Evolutionary conservation across 2,888 invertebrate species (phyloP).

Genomic region (Psylliodes chrysocephalus): DNA sequence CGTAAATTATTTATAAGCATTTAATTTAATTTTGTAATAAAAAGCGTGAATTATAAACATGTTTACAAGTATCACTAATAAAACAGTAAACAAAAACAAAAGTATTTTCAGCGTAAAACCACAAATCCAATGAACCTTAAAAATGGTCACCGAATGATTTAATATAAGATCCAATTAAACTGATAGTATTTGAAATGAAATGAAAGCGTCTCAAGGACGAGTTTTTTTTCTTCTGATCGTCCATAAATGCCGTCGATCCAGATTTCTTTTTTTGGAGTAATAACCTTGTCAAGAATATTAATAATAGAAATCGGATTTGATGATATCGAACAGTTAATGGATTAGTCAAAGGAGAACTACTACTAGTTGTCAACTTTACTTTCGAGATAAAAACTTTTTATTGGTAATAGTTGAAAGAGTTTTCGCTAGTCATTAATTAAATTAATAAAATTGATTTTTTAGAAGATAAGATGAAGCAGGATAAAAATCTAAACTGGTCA

Average conservation of each 20-base stretch:
- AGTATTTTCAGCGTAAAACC: background rate
- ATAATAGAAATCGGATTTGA: conserved; percentile 32
- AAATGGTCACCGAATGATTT: conserved; percentile 36
- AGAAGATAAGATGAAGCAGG: too few relatives aligned
- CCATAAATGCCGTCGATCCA: conserved; percentile 21
- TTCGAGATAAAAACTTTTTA: conserved; percentile 1
- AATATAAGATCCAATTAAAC: conserved; percentile 40
- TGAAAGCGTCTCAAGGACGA: conserved; percentile 42
- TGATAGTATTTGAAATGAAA: conserved; percentile 39
- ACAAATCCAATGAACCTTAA: conserved; percentile 26
- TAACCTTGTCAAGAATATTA: conserved; percentile 32
- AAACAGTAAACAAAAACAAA: background rate
- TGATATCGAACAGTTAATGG: conserved; percentile 28
- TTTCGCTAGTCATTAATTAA: background rate
- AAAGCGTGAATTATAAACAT: background rate
- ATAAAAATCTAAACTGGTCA: too few relatives aligned
- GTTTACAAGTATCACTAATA: too few relatives aligned
- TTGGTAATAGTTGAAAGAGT: background rate
- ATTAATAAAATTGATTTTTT: background rate
- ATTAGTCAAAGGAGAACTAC: conserved; percentile 14
- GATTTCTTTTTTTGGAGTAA: conserved; percentile 39
- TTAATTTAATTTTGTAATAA: too few relatives aligned
- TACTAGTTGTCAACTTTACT: conserved; percentile 15
- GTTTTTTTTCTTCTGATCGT: conserved; percentile 14
- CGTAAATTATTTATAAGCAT: too few relatives aligned